Evolutionary conservation across 53 echinoderm and acorn worm genomes (phyloP).

Genomic region (Apostichopus leukothele): DNA sequence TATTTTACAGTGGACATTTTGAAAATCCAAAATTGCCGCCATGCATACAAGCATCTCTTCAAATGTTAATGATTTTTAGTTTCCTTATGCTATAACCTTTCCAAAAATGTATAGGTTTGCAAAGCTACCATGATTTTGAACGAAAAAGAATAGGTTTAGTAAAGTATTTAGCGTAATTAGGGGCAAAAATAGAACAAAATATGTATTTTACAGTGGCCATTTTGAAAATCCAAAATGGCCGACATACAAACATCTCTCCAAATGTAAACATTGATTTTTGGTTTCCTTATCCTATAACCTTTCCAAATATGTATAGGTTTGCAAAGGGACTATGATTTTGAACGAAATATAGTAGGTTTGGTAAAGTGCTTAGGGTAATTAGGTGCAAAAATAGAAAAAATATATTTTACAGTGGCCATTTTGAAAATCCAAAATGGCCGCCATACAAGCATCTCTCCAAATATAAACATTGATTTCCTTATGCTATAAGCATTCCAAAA

Average conservation of each 20-base stretch:
- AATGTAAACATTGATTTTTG: too few species aligned
- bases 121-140: constrained; percentile 11
- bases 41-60: not conserved
- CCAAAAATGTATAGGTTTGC: not conserved
- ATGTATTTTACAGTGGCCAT: too few species aligned
- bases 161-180: too few species aligned
- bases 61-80: not conserved
- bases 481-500: not conserved
- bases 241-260: too few species aligned
- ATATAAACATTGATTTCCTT: constrained; percentile 8
- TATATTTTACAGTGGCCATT: not conserved
- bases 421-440: constrained; percentile 10
- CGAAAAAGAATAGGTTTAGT: not conserved
- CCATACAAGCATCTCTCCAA: constrained; percentile 25
- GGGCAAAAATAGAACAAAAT: too few species aligned
- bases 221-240: too few species aligned
- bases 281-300: too few species aligned
- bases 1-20: constrained; percentile 5
- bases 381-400: constrained; percentile 16
- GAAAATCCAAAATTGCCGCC: constrained; percentile 17
- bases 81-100: constrained; percentile 8
- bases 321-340: too few species aligned
- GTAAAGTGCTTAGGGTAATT: not conserved
- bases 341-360: not conserved
- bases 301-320: too few species aligned